Evolutionary conservation across 1,140 invertebrate genomes (phyloP).

Genomic region (Paraescarpia echinospica): DNA sequence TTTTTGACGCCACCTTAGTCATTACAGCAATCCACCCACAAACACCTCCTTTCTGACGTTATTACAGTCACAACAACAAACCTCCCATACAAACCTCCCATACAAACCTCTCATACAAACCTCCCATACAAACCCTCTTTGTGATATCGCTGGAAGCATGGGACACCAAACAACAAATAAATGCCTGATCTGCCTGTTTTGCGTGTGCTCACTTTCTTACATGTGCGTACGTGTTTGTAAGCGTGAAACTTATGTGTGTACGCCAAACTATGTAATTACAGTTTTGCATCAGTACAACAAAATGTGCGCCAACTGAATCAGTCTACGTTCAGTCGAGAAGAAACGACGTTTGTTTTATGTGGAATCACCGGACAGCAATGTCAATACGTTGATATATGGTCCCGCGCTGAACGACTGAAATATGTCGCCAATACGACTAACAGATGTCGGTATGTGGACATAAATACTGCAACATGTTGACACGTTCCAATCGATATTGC

Average conservation of each 20-base stretch:
- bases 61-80: no score
- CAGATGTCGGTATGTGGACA: neutral
- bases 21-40: no score
- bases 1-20: no score
- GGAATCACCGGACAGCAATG: neutral
- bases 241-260: neutral
- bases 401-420: neutral
- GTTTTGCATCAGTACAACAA: neutral
- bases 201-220: neutral
- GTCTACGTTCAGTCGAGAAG: neutral
- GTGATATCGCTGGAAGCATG: neutral
- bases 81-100: no score
- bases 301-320: neutral
- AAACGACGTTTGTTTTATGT: neutral
- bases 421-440: neutral
- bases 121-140: no score
- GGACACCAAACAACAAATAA: neutral
- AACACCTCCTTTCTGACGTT: no score
- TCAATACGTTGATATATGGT: neutral
- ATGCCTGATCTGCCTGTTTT: neutral
- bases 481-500: neutral
- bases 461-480: slow-evolving; percentile 6
- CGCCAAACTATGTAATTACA: neutral
- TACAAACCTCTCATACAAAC: no score
- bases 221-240: neutral